A percentile compares a stretch with the other conserved stretches of the same genome.
Conservation (phyloP, 2,797 vertebrate genomes). For the Phyllotis vaccarum region DNA sequence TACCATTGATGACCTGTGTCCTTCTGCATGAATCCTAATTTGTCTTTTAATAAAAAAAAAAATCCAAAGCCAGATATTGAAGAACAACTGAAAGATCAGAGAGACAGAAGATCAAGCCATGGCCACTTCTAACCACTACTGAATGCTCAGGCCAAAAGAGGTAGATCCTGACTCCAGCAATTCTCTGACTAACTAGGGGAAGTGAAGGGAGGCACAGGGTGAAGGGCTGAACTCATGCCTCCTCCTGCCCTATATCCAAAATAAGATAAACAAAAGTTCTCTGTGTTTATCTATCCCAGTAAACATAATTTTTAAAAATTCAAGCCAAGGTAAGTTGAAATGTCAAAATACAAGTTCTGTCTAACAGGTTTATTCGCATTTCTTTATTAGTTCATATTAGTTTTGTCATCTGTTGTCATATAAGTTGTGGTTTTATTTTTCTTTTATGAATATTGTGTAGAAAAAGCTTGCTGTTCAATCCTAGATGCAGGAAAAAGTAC, state of each 20-base stretch:
- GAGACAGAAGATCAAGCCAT: too few species aligned
- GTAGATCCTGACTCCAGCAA: too few species aligned
- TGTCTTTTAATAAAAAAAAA: too few species aligned
- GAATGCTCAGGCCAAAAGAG: too few species aligned
- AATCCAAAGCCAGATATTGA: too few species aligned
- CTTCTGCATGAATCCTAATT: too few species aligned
- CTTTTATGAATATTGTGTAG: neutral
- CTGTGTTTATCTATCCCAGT: neutral
- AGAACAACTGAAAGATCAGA: too few species aligned
- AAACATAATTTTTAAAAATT: neutral
- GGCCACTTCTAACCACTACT: too few species aligned
- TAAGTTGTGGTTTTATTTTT: neutral
- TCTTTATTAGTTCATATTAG: neutral
- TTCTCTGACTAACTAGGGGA: too few species aligned
- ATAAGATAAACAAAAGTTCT: neutral
- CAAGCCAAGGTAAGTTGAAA: neutral
- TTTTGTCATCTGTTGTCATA: neutral
- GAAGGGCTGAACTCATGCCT: too few species aligned
- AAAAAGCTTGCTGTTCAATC: neutral
- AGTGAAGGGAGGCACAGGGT: too few species aligned
- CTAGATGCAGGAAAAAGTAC: neutral
- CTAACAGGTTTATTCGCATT: neutral
- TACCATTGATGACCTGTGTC: neutral
- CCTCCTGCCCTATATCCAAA: too few species aligned
- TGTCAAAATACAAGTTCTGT: neutral